Evolutionary conservation across 1,140 invertebrate genomes (phyloP), one percentile per base, ranked within the genome.

Genomic region (Drosophila guanche): DNA sequence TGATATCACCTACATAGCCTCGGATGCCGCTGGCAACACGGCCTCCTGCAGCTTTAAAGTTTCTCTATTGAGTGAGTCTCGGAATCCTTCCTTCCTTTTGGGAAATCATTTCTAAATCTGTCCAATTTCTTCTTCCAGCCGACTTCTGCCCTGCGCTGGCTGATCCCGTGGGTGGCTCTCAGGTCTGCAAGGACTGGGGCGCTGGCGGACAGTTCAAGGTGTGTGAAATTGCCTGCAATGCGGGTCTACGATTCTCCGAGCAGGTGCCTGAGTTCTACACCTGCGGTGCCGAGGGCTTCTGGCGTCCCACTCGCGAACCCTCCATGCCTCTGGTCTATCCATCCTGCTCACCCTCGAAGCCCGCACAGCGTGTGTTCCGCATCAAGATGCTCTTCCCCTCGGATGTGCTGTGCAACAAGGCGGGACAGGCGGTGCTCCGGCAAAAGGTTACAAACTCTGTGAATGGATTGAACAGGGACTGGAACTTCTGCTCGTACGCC

Each of bases 261-360:
- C 94, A 94, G 47, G 96, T 98, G 33, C 97, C 98, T 0, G 96
- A 97, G 75, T 99, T 99, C 92, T 99, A 98, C 88, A 98, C 97
- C 5, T 99, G 98, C 90, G 98, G 97, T 12, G 97, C 97, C 56
- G 98, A 99, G 94, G 98, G 98, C 40, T 98, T 98, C 91, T 99
- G 98, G 98, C 93, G 97, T 72, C 98, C 98, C 22, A 97, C 96
- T 2, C 93, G 92, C 22, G 94, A 97, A 86, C 96, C 97, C 7
- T 93, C 92, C 27, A 92, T 96, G 68, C 96, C 96, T 10, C 91
- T 98, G 62, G 92, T 97, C 2, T 98, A 98, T 91, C 97, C 97
- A 40, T 96, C 97, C 77, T 98, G 97, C 91, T 97, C 97, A 80
- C 93, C 94, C 55, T 94, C 97, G 3, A 95, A 96, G 73, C 93